Evolutionary conservation across 2,113 vertebrate genomes (phyloP).

Genomic region (Nansenia antarctica): DNA sequence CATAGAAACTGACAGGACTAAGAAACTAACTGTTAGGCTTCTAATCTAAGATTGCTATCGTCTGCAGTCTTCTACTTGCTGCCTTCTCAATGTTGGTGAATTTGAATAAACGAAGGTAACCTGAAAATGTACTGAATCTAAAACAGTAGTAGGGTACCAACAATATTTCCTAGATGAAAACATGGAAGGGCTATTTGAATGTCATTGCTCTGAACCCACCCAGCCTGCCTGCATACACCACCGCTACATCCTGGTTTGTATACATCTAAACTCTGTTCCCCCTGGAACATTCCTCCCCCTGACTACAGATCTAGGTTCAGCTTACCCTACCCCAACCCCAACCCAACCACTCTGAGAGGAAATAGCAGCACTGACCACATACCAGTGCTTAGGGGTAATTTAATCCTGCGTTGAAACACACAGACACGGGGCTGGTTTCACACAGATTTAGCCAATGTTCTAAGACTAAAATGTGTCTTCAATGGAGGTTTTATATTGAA

Average conservation of each 20-base stretch:
- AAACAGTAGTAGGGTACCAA: background rate
- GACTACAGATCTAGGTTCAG: background rate
- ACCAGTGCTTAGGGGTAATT: background rate
- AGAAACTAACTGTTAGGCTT: background rate
- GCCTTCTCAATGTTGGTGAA: no score
- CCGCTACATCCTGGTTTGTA: background rate
- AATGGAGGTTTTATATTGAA: no score
- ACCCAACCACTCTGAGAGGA: background rate
- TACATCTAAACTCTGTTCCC: background rate
- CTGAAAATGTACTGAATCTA: background rate
- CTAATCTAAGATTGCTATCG: background rate
- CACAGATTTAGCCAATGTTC: no score
- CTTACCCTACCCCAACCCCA: background rate
- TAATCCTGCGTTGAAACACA: background rate
- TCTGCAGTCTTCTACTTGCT: background rate
- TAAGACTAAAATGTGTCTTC: no score
- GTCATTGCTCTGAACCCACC: background rate
- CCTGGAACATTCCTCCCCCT: background rate
- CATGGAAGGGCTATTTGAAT: background rate
- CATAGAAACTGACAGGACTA: background rate
- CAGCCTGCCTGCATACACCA: no score
- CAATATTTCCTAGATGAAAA: background rate
- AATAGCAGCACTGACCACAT: background rate
- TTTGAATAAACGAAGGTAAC: background rate
- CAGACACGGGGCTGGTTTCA: no score